Percentiles rank a stretch among this genome's conserved stretches.
phyloP scores from a whole-genome alignment of 2,797 vertebrate genomes.

The Discoglossus pictus region DNA sequence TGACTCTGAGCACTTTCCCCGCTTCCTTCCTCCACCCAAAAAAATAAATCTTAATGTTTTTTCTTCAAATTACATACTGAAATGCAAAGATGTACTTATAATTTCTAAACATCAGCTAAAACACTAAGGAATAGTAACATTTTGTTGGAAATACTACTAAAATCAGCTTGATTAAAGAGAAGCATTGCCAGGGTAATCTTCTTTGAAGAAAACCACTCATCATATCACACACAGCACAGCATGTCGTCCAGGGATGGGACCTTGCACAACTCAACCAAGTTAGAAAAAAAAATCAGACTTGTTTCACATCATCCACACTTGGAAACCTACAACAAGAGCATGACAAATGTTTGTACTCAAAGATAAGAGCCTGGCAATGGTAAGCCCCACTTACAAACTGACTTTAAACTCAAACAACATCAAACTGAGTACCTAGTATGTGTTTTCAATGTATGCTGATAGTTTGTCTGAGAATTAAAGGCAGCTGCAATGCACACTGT shows the following conservation, averaged over 20 bases:
- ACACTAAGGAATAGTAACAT: constrained; percentile 20
- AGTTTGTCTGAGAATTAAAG: no score
- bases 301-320: constrained; percentile 26
- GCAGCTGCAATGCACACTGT: no score
- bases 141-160: constrained; percentile 21
- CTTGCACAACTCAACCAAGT: not conserved
- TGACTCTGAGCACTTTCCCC: no score
- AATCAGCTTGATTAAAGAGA: constrained; percentile 26
- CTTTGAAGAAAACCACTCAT: constrained; percentile 17
- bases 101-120: constrained; percentile 9
- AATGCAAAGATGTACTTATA: constrained; percentile 11
- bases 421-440: no score
- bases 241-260: not conserved
- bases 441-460: no score
- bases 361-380: constrained; percentile 21
- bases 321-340: constrained; percentile 9
- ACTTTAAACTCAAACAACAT: not conserved
- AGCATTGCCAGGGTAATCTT: constrained; percentile 20
- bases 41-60: no score
- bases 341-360: constrained; percentile 15
- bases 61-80: not conserved
- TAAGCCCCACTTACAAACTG: not conserved
- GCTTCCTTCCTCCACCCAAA: no score
- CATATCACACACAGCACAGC: constrained; percentile 1
- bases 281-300: constrained; percentile 7